Evolutionary conservation across 2,113 vertebrate genomes (phyloP).

Genomic region (Orientallactaga bullata): DNA sequence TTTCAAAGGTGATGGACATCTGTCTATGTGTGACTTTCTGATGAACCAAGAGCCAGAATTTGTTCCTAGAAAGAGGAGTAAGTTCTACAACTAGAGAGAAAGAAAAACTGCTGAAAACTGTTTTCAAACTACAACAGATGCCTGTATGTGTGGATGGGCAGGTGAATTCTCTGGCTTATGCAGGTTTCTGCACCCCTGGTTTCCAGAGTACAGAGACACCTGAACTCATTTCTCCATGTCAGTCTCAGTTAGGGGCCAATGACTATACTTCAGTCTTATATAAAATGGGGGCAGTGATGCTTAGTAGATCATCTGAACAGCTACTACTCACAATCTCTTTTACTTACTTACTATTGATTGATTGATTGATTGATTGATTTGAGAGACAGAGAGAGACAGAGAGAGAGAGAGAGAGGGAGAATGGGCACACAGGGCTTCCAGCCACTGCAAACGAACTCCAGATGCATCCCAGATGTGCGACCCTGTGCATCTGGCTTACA

Average conservation of each 20-base stretch:
- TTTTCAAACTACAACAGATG: not conserved
- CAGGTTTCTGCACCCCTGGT: not conserved
- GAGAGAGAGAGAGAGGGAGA: no score
- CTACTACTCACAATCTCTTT: not conserved
- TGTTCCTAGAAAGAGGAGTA: conserved; percentile 14
- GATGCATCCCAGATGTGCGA: no score
- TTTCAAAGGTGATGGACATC: not conserved
- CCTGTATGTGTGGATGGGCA: not conserved
- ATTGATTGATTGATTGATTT: no score
- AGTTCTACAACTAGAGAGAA: not conserved
- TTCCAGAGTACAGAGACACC: not conserved
- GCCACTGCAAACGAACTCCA: no score
- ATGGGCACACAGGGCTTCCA: no score
- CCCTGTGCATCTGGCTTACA: no score
- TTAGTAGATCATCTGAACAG: not conserved
- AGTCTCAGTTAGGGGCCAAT: not conserved
- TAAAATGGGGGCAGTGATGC: not conserved
- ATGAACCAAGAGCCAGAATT: conserved; percentile 41
- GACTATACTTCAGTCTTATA: not conserved
- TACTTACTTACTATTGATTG: no score
- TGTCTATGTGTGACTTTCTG: not conserved
- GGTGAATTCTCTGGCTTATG: not conserved
- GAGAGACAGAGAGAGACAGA: no score
- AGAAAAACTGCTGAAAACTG: not conserved
- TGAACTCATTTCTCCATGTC: not conserved